Percentiles rank a stretch among this genome's conserved stretches.
phyloP scores from a whole-genome alignment of 2,888 invertebrate genomes.

The Eudemis profundana region DNA sequence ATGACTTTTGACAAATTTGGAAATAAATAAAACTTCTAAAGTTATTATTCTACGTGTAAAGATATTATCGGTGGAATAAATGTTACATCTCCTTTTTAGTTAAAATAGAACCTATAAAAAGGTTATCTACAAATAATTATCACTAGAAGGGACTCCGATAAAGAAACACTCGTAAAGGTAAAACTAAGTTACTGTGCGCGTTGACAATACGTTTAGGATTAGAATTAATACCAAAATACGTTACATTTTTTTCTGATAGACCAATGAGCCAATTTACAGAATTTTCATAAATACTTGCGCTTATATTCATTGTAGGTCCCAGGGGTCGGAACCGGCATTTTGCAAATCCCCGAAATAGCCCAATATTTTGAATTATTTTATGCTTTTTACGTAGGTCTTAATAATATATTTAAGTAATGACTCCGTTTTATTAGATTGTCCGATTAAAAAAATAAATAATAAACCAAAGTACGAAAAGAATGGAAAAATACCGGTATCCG shows the following conservation, averaged over 20 bases:
- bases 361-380: too few relatives aligned
- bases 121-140: constrained; percentile 58
- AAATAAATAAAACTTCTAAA: background rate
- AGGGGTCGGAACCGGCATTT: too few relatives aligned
- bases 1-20: background rate
- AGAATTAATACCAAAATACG: constrained; percentile 50
- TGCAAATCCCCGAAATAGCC: too few relatives aligned
- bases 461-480: too few relatives aligned
- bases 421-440: too few relatives aligned
- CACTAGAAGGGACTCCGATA: constrained; percentile 26
- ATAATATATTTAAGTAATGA: too few relatives aligned
- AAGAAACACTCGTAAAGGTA: constrained; percentile 49
- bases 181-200: constrained; percentile 78
- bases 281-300: background rate
- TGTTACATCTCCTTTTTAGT: constrained; percentile 34
- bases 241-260: constrained; percentile 16
- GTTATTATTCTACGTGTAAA: constrained; percentile 2
- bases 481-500: too few relatives aligned
- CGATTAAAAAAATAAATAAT: too few relatives aligned
- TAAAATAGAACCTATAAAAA: constrained; percentile 56
- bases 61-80: background rate
- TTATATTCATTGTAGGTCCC: background rate
- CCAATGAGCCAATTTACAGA: background rate
- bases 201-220: constrained; percentile 73
- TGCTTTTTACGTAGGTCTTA: too few relatives aligned